These are phyloP conservation scores for Bursaphelenchus mucronatus DNA, from an alignment of 1,140 invertebrate species.

Conservation along the genomic window DNA sequence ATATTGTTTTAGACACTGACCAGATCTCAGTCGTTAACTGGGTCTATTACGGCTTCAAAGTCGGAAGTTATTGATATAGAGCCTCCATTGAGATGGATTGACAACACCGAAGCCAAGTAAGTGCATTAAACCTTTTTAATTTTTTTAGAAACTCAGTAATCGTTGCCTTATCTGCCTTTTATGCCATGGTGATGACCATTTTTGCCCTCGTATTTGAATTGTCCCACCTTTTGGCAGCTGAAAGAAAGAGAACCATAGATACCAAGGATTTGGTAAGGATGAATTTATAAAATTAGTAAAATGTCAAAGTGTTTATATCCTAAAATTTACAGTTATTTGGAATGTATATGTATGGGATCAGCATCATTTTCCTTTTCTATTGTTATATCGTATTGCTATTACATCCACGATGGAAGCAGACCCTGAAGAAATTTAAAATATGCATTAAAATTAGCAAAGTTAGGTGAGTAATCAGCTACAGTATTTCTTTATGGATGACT, in stretches of 20 bases:
- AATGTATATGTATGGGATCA: slow-evolving; percentile 88
- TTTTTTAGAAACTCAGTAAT: slow-evolving; percentile 49
- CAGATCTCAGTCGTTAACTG: too few relatives aligned
- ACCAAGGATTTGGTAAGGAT: slow-evolving; percentile 42
- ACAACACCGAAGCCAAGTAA: slow-evolving; percentile 27
- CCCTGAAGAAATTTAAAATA: slow-evolving; percentile 32
- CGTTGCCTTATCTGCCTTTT: slow-evolving; percentile 52
- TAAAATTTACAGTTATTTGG: slow-evolving; percentile 77
- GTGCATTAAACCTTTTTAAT: slow-evolving; percentile 5
- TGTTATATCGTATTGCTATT: slow-evolving; percentile 92
- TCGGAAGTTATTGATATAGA: too few relatives aligned
- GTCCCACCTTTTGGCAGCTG: slow-evolving; percentile 47
- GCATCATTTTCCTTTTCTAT: slow-evolving; percentile 88
- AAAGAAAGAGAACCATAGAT: slow-evolving; percentile 33
- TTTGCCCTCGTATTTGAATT: slow-evolving; percentile 56
- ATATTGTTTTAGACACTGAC: too few relatives aligned
- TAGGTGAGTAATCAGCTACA: slow-evolving; percentile 9
- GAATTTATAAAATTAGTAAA: slow-evolving; percentile 30
- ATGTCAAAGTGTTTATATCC: neutral
- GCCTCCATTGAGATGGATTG: slow-evolving; percentile 24
- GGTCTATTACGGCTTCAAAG: too few relatives aligned
- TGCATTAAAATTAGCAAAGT: slow-evolving; percentile 7
- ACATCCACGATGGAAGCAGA: slow-evolving; percentile 69
- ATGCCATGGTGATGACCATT: slow-evolving; percentile 55
- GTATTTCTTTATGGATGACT: slow-evolving; percentile 15